Conservation (phyloP, 2,113 vertebrate species). For the Chaenocephalus aceratus region DNA sequence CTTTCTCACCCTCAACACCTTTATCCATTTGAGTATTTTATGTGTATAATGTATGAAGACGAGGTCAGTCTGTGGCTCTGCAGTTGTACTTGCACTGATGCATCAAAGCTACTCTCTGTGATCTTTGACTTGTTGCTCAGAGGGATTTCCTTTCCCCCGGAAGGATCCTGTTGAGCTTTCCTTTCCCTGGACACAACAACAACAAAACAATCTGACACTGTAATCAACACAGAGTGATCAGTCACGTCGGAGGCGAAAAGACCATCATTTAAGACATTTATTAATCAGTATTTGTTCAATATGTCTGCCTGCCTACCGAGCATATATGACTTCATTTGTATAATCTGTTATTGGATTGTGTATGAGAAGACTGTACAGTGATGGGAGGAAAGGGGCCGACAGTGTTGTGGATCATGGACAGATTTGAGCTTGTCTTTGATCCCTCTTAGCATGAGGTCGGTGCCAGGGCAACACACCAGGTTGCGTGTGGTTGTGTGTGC, state of each 20-base stretch:
- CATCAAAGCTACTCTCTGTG: conserved; percentile 4
- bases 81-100: not conserved
- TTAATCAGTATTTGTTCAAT: not conserved
- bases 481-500: conserved; percentile 17
- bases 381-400: conserved; percentile 41
- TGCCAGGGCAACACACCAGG: conserved; percentile 25
- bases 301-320: not conserved
- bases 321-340: not conserved
- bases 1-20: not conserved
- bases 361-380: conserved; percentile 6
- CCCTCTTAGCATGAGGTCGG: conserved; percentile 49
- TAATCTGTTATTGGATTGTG: not conserved
- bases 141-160: conserved; percentile 53
- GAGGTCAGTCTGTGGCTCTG: not conserved
- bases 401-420: conserved; percentile 64
- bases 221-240: conserved; percentile 2
- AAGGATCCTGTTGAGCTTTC: conserved; percentile 41
- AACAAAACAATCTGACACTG: conserved; percentile 11
- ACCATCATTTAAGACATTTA: not conserved
- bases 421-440: conserved; percentile 74
- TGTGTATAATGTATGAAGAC: not conserved
- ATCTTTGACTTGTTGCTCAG: conserved; percentile 38
- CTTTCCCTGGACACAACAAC: not conserved
- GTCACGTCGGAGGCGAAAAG: not conserved
- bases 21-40: not conserved